Evolutionary conservation across 1,140 invertebrate species (phyloP).

Genomic region (Sminthurides bifidus): DNA sequence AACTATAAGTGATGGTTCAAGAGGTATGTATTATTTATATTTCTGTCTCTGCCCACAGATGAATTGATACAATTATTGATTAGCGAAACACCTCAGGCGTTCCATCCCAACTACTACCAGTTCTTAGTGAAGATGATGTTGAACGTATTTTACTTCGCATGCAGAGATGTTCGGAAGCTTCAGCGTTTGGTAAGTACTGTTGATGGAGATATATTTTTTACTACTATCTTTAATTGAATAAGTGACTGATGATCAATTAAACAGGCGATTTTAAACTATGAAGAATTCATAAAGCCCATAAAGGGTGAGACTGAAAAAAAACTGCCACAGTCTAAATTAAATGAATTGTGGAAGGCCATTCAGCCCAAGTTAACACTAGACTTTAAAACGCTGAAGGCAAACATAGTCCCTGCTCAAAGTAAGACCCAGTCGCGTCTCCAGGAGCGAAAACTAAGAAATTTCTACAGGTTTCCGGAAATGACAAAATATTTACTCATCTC

Average conservation of each 20-base stretch:
- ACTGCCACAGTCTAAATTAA: background rate
- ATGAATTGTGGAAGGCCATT: background rate
- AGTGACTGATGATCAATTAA: too few species aligned
- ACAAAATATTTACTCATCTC: conserved; percentile 1
- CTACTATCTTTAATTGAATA: too few species aligned
- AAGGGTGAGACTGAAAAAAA: background rate
- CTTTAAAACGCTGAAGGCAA: conserved; percentile 1
- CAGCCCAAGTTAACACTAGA: background rate
- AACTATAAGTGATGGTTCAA: background rate
- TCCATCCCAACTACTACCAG: background rate
- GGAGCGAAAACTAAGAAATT: background rate
- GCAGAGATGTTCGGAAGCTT: conserved; percentile 3
- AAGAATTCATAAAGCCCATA: background rate
- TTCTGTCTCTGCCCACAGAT: background rate
- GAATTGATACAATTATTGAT: background rate
- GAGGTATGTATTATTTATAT: background rate
- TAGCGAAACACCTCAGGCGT: background rate
- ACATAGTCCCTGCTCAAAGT: conserved; percentile 1
- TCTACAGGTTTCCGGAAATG: background rate
- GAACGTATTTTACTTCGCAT: conserved; percentile 2
- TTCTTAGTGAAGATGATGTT: background rate
- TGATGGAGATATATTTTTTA: background rate
- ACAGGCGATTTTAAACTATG: background rate
- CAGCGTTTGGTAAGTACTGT: background rate
- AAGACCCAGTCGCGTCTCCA: background rate